Base-by-base conservation (phyloP, 2,888 invertebrate genomes). In the Sphaerolaimus hirsutus region DNA sequence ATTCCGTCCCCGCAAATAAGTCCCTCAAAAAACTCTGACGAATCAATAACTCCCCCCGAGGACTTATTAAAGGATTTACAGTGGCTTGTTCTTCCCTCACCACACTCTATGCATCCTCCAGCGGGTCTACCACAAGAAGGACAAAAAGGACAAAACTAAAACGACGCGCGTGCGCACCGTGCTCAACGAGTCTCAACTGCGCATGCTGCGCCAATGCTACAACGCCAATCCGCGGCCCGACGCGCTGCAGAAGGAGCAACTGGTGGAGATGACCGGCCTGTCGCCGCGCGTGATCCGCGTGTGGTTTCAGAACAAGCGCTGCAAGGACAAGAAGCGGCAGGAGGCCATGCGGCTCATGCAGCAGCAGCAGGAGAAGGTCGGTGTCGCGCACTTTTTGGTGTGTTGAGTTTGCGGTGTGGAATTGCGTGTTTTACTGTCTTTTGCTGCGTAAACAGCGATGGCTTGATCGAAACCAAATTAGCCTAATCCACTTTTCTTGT, bases 121-220 rank as follows among this genome's bases (percentile, higher is more conserved):
- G n/a, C n/a, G n/a, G n/a, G n/a, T n/a, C n/a, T n/a, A n/a, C n/a
- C n/a, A 65, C 64, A 50, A 64, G 51, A 71, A 73, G 49, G 74
- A 72, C 56, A 60, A 58, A 57, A 61, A 61, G 44, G 59, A 62
- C 49, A 60, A 63, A 55, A 56, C 58, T 46, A 97, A 97, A 65
- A 87, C 93, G 14, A 93, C 93, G n/a, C 72, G 97, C 56, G 91
- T 99, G 48, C 75, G 97, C 53, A 99, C 97, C 2, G 97, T 99
- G 35, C 76, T 99, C 50, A 97, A 91, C 68, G 97, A 97, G 68
- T 89, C 89, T 66, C 97, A 97, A 66, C 72, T 97, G 56, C 87
- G 89, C 68, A 97, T 91, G 7, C 72, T 97, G 58, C 76, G 91
- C 70, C 89, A 87, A 51, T 93, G 91, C 69, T 97, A 97, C 71